Conservation (phyloP, 2,888 invertebrate species). For the Chaetogeoica ovagalla region DNA sequence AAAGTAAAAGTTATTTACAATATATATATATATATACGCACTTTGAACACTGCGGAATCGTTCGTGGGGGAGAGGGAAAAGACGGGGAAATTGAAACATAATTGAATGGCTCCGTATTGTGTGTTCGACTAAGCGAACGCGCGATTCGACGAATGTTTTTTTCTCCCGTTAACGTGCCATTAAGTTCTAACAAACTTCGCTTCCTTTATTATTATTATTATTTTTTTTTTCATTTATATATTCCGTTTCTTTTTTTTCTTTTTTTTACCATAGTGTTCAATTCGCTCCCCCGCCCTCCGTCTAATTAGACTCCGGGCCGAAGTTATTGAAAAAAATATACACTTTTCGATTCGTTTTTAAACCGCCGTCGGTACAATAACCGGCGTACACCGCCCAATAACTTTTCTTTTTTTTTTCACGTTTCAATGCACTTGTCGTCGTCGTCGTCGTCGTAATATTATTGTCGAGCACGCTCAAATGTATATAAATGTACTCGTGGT, state of each 20-base stretch:
- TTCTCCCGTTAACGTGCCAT: conserved; percentile 51
- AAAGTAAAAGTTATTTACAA: conserved; percentile 51
- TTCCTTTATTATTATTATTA: background rate
- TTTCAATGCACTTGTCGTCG: conserved; percentile 11
- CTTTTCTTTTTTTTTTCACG: conserved; percentile 45
- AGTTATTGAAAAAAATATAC: conserved; percentile 42
- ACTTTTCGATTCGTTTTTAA: conserved; percentile 47
- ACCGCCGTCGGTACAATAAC: background rate
- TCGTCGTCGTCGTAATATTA: conserved; percentile 2
- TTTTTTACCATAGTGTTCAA: conserved; percentile 16
- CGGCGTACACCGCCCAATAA: background rate
- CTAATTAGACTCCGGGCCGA: conserved; percentile 40
- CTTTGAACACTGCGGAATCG: background rate
- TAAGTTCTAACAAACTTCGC: conserved; percentile 49
- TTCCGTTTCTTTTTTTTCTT: conserved; percentile 23
- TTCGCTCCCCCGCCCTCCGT: conserved; percentile 30
- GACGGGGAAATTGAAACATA: conserved; percentile 51
- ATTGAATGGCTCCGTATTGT: conserved; percentile 49
- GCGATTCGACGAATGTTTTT: conserved; percentile 47
- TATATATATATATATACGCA: conserved; percentile 32
- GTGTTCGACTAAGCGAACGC: conserved; percentile 52
- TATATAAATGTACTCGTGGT: background rate
- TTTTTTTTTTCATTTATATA: conserved; percentile 13
- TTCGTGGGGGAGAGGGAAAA: too few species aligned
- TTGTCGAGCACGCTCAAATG: background rate